Evolutionary conservation across 2,888 invertebrate genomes (phyloP).

Genomic region (Prosapia bicincta): DNA sequence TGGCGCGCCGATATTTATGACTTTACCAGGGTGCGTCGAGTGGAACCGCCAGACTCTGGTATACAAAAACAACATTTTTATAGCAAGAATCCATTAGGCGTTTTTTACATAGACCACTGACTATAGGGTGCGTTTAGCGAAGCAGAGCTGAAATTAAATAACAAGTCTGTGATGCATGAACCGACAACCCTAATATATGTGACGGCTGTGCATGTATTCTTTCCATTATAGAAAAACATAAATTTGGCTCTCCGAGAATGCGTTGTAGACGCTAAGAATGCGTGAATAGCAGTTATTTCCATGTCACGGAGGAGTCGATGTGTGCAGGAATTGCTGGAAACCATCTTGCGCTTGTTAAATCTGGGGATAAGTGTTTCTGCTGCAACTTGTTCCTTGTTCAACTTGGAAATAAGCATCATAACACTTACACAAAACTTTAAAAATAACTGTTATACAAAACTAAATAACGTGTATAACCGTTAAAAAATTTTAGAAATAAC

Average conservation of each 20-base stretch:
- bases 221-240: neutral
- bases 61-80: neutral
- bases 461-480: no score
- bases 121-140: neutral
- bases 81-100: slow-evolving; percentile 2
- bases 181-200: neutral
- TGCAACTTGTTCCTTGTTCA: no score
- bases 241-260: no score
- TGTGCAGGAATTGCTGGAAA: no score
- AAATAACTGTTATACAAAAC: no score
- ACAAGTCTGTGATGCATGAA: neutral
- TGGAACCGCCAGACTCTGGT: neutral
- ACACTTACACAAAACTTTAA: no score
- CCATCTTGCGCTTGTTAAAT: no score
- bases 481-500: no score
- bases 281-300: neutral
- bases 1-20: neutral
- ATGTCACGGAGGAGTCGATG: no score
- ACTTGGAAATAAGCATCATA: no score
- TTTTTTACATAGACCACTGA: neutral
- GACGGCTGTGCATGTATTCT: neutral
- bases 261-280: neutral
- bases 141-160: neutral
- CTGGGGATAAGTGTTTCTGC: no score
- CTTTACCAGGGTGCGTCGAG: neutral